Evolutionary conservation across 2,113 vertebrate genomes (phyloP), one percentile per base, ranked within the genome.

Genomic region (Psilopsiagon aurifrons): DNA sequence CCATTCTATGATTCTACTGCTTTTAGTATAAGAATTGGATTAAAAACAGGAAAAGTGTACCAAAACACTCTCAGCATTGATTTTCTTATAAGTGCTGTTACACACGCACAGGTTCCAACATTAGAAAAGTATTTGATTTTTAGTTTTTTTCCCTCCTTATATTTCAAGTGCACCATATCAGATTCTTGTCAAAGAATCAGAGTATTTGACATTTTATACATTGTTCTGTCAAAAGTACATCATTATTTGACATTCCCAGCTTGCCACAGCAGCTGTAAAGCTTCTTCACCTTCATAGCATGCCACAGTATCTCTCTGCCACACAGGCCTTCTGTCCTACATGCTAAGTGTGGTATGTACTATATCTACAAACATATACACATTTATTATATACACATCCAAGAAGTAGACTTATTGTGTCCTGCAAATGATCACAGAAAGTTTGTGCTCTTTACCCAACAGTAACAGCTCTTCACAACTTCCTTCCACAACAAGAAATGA

Each of bases 211-310:
- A 31, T 68, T 83, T 76, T 7, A 59, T 10, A 46, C 35, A 28
- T 3, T n/a, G 23, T 7, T n/a, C 18, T 5, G n/a, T 9, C 39
- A 86, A 59, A 51, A 1, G 1, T 16, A 0, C 6, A 12, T 31
- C 19, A 11, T 7, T 7, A 68, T 13, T 33, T 1, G 0, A 14
- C 2, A 6, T 44, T 13, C 37, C n/a, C 82, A 60, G 64, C 29
- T 74, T n/a, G 44, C 35, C 63, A 76, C 86, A 55, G 60, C 3
- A 11, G 46, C 71, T 49, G 0, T 0, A 35, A 76, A 15, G n/a
- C 62, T 60, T 22, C 70, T 46, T 27, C 37, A 67, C 57, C 63
- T 51, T 6, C 83, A 37, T 0, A 25, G 70, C 31, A 76, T 27
- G 55, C 20, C 29, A 39, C 24, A 23, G 22, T 27, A 59, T 11